Conservation (phyloP, 2,113 vertebrate species). For the Rattus rattus region DNA sequence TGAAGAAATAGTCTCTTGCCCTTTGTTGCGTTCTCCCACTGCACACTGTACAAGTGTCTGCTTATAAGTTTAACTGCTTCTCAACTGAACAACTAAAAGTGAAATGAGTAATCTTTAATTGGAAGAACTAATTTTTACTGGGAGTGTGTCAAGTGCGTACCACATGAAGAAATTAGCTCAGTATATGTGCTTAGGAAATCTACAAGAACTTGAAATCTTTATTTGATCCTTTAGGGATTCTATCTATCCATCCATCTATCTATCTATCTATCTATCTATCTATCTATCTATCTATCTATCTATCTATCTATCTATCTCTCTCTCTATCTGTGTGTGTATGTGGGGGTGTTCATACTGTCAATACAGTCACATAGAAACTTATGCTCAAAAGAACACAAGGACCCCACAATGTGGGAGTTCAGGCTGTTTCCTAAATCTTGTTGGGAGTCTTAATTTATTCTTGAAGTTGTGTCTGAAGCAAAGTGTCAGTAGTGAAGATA, state of each 20-base stretch:
- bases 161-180: conserved; percentile 8
- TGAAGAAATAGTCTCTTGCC: neutral
- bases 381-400: neutral
- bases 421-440: neutral
- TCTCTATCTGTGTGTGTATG: neutral
- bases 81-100: neutral
- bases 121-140: neutral
- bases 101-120: conserved; percentile 5
- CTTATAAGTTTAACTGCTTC: conserved; percentile 22
- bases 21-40: neutral
- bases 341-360: neutral
- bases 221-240: neutral
- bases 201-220: neutral
- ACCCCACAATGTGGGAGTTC: neutral
- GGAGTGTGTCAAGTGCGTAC: neutral
- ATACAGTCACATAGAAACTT: neutral
- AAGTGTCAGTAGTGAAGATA: neutral
- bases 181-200: conserved; percentile 11
- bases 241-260: no score
- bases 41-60: neutral
- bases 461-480: neutral
- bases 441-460: conserved; percentile 17
- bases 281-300: no score
- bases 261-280: no score
- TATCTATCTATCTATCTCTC: no score